Percentiles rank a stretch among this genome's conserved stretches.
Evolutionary conservation across 2,888 invertebrate species (phyloP).

Genomic region (Drosophila mercatorum): DNA sequence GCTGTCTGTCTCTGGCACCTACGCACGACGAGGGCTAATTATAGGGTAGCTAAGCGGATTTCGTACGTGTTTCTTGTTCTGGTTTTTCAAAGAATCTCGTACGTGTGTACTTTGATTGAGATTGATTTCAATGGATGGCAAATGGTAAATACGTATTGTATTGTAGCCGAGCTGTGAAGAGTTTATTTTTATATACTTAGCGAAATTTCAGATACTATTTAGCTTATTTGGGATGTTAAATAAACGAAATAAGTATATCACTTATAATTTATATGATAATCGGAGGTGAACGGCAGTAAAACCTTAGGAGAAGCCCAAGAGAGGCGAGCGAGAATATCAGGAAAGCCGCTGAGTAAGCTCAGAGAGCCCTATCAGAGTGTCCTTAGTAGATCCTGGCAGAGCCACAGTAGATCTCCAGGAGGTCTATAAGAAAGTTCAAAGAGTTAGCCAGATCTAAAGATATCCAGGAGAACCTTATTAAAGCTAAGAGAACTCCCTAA

Average conservation of each 20-base stretch:
- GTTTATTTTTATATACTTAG: neutral
- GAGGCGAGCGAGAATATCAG: too few relatives aligned
- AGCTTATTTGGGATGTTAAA: neutral
- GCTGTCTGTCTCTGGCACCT: slow-evolving; percentile 7
- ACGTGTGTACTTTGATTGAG: slow-evolving; percentile 17
- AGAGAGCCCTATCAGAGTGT: too few relatives aligned
- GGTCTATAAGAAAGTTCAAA: too few relatives aligned
- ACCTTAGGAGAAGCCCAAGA: neutral
- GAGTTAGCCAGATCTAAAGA: too few relatives aligned
- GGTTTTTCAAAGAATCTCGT: slow-evolving; percentile 23
- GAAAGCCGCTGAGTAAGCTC: too few relatives aligned
- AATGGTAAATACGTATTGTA: slow-evolving; percentile 14
- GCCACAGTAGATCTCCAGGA: too few relatives aligned
- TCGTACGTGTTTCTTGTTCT: slow-evolving; percentile 17
- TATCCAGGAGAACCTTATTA: too few relatives aligned
- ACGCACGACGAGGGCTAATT: slow-evolving; percentile 55
- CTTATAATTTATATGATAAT: neutral
- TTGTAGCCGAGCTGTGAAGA: neutral
- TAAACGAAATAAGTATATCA: neutral
- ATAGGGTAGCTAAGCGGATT: slow-evolving; percentile 75
- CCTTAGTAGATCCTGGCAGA: too few relatives aligned
- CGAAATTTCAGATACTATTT: neutral
- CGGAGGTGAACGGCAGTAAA: rapidly evolving
- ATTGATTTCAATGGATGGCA: slow-evolving; percentile 25
- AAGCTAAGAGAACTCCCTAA: too few relatives aligned